Conservation (phyloP, 30 jellyfish, hydroid and myxozoan species). For the Turritopsis rubra region DNA sequence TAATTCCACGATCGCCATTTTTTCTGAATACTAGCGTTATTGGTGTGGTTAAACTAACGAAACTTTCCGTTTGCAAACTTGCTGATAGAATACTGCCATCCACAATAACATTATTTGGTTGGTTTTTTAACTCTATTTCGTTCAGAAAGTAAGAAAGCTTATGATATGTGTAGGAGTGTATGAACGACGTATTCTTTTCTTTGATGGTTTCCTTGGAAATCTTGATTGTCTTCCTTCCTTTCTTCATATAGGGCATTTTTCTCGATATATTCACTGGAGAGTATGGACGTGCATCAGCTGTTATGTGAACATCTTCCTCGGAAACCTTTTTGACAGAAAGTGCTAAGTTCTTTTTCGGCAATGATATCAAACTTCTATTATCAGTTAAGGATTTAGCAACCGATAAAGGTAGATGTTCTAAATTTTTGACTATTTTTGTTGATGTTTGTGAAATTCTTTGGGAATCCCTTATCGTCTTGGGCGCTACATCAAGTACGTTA, state of each 20-base stretch:
- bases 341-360: not conserved
- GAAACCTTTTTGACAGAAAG: not conserved
- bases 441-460: conserved; percentile 13
- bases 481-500: not conserved
- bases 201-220: not conserved
- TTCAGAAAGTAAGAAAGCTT: not conserved
- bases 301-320: not conserved
- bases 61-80: not conserved
- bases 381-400: not conserved
- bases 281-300: not conserved
- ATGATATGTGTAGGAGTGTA: not conserved
- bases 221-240: not conserved
- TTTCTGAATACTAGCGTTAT: not conserved
- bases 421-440: conserved; percentile 3
- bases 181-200: not conserved
- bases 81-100: not conserved
- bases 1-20: not conserved
- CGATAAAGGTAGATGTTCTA: not conserved
- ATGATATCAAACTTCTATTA: not conserved
- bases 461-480: not conserved
- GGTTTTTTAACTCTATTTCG: not conserved
- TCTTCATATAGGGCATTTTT: not conserved
- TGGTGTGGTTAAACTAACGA: not conserved
- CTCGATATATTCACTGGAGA: not conserved
- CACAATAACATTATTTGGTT: not conserved